Evolutionary conservation across 2,888 invertebrate species (phyloP).

Genomic region (Caenorhabditis sp.): DNA sequence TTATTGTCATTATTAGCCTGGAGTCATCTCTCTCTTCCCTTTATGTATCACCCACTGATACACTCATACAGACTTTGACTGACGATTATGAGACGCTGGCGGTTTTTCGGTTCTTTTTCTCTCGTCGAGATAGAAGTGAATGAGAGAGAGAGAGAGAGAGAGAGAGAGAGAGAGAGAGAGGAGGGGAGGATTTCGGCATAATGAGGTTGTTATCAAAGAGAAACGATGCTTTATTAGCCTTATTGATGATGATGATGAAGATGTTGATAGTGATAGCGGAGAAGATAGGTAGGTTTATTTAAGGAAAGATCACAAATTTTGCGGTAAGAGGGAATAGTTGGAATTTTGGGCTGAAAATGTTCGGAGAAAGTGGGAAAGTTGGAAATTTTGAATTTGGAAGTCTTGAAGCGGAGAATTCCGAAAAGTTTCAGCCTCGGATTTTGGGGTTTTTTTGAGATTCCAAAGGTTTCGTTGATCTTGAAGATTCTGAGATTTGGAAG

Average conservation of each 20-base stretch:
- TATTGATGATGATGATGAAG: conserved; percentile 13
- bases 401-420: too few species aligned
- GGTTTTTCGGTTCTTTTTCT: not conserved
- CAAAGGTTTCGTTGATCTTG: too few species aligned
- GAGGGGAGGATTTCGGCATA: conserved; percentile 45
- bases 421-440: too few species aligned
- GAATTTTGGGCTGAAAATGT: too few species aligned
- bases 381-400: too few species aligned
- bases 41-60: conserved; percentile 19
- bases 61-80: not conserved
- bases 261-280: not conserved
- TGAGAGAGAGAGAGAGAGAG: not conserved
- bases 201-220: conserved; percentile 51
- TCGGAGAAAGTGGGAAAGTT: too few species aligned
- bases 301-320: too few species aligned
- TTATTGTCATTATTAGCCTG: not conserved
- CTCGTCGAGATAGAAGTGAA: conserved; percentile 36
- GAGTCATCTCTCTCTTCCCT: conserved; percentile 1
- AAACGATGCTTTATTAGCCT: conserved; percentile 43
- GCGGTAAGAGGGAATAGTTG: too few species aligned
- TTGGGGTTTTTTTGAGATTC: too few species aligned
- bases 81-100: not conserved
- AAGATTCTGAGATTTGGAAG: too few species aligned
- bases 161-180: not conserved
- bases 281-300: conserved; percentile 7